Evolutionary conservation across 2,113 vertebrate genomes (phyloP).

Genomic region (Scatophagus argus): DNA sequence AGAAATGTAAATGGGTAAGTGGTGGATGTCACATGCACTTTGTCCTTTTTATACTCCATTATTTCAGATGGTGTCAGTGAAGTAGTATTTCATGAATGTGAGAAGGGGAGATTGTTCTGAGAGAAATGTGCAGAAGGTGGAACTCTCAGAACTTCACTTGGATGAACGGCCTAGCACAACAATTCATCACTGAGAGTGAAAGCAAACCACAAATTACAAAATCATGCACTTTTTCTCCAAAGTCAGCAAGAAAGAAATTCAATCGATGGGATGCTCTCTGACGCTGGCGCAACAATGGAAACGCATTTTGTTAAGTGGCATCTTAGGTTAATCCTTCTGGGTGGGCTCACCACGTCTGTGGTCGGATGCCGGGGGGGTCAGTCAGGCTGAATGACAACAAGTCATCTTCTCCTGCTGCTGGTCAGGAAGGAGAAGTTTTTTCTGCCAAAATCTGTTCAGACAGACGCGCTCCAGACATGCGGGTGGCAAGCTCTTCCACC

Average conservation of each 20-base stretch:
- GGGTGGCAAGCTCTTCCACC: constrained; percentile 43
- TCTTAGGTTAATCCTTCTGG: constrained; percentile 65
- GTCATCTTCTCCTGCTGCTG: constrained; percentile 7
- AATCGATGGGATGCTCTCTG: constrained; percentile 28
- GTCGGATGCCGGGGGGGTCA: constrained; percentile 45
- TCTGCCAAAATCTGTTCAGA: constrained; percentile 23
- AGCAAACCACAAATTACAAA: constrained; percentile 43
- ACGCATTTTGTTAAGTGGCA: constrained; percentile 26
- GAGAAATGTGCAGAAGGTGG: not conserved
- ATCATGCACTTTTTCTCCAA: constrained; percentile 37
- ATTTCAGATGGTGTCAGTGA: not conserved
- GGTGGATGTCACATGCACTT: not conserved
- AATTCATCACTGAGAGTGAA: constrained; percentile 31
- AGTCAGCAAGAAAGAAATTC: constrained; percentile 38
- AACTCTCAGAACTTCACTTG: constrained; percentile 29
- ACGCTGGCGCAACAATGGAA: constrained; percentile 51
- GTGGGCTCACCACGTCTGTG: constrained; percentile 71
- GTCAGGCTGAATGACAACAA: constrained; percentile 58
- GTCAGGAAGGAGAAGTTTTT: constrained; percentile 42
- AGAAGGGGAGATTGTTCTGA: not conserved
- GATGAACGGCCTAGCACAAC: constrained; percentile 14
- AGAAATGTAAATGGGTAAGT: not conserved
- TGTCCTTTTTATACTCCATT: not conserved
- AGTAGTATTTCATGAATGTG: not conserved
- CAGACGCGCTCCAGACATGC: constrained; percentile 60